A percentile compares a stretch with the other conserved stretches of the same genome.
Evolutionary conservation across 2,888 invertebrate species (phyloP).

Genomic region (Nomada lathburiana): DNA sequence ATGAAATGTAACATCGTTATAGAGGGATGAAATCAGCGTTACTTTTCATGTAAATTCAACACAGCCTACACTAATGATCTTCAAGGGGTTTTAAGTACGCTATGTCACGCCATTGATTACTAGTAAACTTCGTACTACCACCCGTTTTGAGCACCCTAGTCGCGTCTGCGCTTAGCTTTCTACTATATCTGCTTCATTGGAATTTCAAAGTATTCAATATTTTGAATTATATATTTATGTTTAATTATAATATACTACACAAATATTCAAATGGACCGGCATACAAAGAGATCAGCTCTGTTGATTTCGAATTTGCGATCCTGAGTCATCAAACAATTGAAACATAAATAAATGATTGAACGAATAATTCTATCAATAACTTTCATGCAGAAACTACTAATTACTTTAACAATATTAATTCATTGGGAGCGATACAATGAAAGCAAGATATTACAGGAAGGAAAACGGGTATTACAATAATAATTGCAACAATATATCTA

Average conservation of each 20-base stretch:
- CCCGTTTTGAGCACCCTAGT: conserved; percentile 27
- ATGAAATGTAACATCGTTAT: not conserved
- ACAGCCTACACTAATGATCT: conserved; percentile 25
- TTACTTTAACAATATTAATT: too few relatives aligned
- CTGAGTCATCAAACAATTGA: too few relatives aligned
- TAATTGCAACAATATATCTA: too few relatives aligned
- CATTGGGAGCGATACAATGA: too few relatives aligned
- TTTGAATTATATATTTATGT: conserved; percentile 15
- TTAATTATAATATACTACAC: not conserved
- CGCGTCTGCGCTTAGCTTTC: conserved; percentile 64
- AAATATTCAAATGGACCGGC: not conserved
- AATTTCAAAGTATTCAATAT: conserved; percentile 9
- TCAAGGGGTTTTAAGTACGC: conserved; percentile 44
- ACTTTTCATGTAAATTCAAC: conserved; percentile 24
- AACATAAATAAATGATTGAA: too few relatives aligned
- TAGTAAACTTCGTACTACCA: conserved; percentile 48
- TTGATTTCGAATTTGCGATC: too few relatives aligned
- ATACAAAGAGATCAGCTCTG: too few relatives aligned
- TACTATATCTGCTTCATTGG: conserved; percentile 16
- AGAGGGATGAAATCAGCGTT: not conserved
- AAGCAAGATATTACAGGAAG: too few relatives aligned
- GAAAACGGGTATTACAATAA: too few relatives aligned
- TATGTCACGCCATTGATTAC: conserved; percentile 69
- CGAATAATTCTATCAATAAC: too few relatives aligned
- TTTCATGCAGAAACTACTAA: too few relatives aligned